Base-by-base conservation (phyloP, 1,140 invertebrate species). In the Drosophila santomea region DNA sequence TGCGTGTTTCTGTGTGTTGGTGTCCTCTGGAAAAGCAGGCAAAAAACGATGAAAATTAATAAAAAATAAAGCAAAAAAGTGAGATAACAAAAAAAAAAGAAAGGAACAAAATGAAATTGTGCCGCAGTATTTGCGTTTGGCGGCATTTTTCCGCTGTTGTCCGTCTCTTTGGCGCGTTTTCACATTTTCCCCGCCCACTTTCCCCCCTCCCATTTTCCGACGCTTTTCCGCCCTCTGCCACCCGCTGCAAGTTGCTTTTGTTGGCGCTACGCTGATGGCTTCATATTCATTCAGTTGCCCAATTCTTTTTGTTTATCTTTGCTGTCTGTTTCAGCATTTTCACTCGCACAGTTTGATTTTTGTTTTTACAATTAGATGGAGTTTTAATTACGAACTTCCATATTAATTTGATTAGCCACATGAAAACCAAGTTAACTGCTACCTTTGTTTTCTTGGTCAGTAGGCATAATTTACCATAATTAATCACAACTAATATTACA, bases 51-150 rank as follows among this genome's bases (percentile, higher is more conserved):
- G 56, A 32, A 66, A 54, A 75, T 48, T 69, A 48, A 71, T 57
- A 57, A 50, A 43, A 74, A 74, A 74, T 45, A 74, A 75, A 74
- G 35, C 51, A 81, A 81, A 73, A 45, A 74, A 39, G 44, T 47
- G 47, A 62, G 52, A 55, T 50, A 80, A 69, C 73, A 68, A 44
- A 51, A 45, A 60, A 2, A 20, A 68, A 44, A 45, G 39, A 60
- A 20, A 20, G 20, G 20, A 20, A 20, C 1, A 20, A 20, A 56
- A 39, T 66, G 80, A 83, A 83, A 84, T 68, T 85, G 72, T 84
- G 66, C 57, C 73, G 62, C 76, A 77, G 66, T 71, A 84, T 85
- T 79, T 84, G 80, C 80, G 71, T 83, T 80, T 80, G 78, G 74
- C 73, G 82, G 63, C 78, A 74, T 78, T 86, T 86, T 79, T 58